Evolutionary conservation across 1,140 invertebrate genomes (phyloP).

Genomic region (Centruroides sculpturatus): DNA sequence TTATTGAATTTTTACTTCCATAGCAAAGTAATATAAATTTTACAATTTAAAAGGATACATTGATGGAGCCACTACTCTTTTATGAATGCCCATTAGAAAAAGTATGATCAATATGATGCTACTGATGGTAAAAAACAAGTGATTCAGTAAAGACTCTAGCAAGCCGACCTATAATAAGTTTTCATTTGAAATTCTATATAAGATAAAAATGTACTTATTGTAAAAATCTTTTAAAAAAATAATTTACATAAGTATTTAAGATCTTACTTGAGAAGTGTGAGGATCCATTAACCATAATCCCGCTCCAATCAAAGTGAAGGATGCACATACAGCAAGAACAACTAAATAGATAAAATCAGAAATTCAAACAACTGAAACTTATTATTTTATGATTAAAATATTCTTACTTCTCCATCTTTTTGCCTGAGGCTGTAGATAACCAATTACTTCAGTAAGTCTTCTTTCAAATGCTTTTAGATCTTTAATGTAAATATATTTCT

Average conservation of each 20-base stretch:
- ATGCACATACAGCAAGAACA: slow-evolving; percentile 61
- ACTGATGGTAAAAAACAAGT: slow-evolving; percentile 90
- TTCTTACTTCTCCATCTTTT: slow-evolving; percentile 62
- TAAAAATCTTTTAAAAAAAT: too few species aligned
- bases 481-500: slow-evolving; percentile 27
- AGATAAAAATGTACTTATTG: too few species aligned
- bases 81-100: slow-evolving; percentile 82
- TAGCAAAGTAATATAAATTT: too few species aligned
- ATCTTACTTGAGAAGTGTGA: slow-evolving; percentile 52
- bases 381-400: neutral
- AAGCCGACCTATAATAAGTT: slow-evolving; percentile 46
- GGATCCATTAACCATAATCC: slow-evolving; percentile 91
- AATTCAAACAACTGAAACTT: neutral
- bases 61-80: slow-evolving; percentile 85
- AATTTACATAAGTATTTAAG: neutral
- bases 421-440: slow-evolving; percentile 77
- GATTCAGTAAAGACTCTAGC: slow-evolving; percentile 78
- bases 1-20: too few species aligned
- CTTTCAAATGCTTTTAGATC: slow-evolving; percentile 95
- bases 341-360: slow-evolving; percentile 44
- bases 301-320: slow-evolving; percentile 79
- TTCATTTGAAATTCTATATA: slow-evolving; percentile 11
- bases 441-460: slow-evolving; percentile 88
- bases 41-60: slow-evolving; percentile 42
- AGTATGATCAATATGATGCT: slow-evolving; percentile 65